Evolutionary conservation across 2,888 invertebrate genomes (phyloP), one percentile per base, ranked within the genome.

Genomic region (Camptogramma bilineatum): DNA sequence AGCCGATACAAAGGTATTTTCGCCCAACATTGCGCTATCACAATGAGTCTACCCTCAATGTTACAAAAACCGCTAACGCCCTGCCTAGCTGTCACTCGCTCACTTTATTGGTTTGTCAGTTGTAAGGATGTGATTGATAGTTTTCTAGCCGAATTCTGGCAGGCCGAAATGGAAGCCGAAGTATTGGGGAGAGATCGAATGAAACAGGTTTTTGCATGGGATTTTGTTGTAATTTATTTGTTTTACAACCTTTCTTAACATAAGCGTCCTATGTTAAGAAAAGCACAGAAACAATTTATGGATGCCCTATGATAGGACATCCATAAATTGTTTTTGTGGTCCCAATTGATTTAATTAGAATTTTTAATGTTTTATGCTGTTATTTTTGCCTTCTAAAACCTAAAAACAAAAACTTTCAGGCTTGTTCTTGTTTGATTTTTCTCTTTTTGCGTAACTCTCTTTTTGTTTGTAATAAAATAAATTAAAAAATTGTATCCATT

Each of bases 81-180:
- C 70, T 66, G 71, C 72, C 75, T 66, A 21, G 19, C 76, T 75
- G 79, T 76, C 83, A 74, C 70, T 66, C 76, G 67, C 69, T 76
- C 77, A 73, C 73, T 79, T 77, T 82, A 81, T 82, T 79, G 74
- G 77, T 73, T 74, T 71, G 79, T 74, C 76, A 71, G 72, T 24
- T 55, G 34, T 18, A 50, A 34, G 65, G 18, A 21, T 13, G 55
- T 59, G 59, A 61, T 48, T 5, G 13, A 42, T 52, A n/a, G 54
- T 46, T 54, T 21, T 7, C 7, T 42, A 13, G 46, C 54, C 31
- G 54, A 46, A 46, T 44, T 9, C 28, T 51, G 0, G 17, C 16
- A 8, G 28, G 28, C 28, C 28, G 28, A 39, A 39, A 13, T 39
- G 34, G 13, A 39, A 39, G 3, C 13, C 34, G 34, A 13, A 13